Evolutionary conservation across 1,140 invertebrate species (phyloP).

Genomic region (Aphelenchoides fujianensis): DNA sequence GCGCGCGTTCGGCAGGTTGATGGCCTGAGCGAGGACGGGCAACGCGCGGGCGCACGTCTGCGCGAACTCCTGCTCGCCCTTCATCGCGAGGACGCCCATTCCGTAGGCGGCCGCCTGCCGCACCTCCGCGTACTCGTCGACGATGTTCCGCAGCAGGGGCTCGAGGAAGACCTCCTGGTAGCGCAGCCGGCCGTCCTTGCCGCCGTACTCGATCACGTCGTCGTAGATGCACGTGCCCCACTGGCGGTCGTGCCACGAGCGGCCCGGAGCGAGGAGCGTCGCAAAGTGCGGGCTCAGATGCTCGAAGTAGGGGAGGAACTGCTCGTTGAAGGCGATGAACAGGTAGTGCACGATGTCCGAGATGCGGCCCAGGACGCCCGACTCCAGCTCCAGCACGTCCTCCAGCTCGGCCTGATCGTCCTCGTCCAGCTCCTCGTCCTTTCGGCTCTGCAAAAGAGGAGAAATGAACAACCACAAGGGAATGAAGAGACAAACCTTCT

Average conservation of each 20-base stretch:
- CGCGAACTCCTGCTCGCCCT: conserved; percentile 72
- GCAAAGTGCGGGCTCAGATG: conserved; percentile 80
- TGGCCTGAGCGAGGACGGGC: conserved; percentile 27
- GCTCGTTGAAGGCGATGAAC: conserved; percentile 76
- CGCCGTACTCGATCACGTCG: conserved; percentile 83
- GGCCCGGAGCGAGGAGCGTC: conserved; percentile 74
- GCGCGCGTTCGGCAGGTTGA: conserved; percentile 63
- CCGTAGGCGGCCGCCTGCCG: conserved; percentile 93
- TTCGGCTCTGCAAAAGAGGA: conserved; percentile 25
- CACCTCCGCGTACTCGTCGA: conserved; percentile 80
- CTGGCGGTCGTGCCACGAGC: conserved; percentile 87
- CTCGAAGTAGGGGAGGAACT: conserved; percentile 86
- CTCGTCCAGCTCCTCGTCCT: conserved; percentile 57
- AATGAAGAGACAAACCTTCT: conserved; percentile 34
- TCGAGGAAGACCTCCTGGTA: conserved; percentile 82
- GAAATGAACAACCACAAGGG: conserved; percentile 7
- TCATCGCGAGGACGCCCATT: conserved; percentile 87
- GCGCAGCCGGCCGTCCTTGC: conserved; percentile 66
- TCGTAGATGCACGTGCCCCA: conserved; percentile 98
- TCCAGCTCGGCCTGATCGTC: conserved; percentile 54
- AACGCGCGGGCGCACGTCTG: conserved; percentile 37
- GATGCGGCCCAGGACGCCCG: conserved; percentile 55
- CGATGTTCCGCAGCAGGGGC: conserved; percentile 74
- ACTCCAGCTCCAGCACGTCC: conserved; percentile 55
- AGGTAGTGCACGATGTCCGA: conserved; percentile 59